Conservation (phyloP, 2,797 vertebrate genomes). For the Lophius americanus region DNA sequence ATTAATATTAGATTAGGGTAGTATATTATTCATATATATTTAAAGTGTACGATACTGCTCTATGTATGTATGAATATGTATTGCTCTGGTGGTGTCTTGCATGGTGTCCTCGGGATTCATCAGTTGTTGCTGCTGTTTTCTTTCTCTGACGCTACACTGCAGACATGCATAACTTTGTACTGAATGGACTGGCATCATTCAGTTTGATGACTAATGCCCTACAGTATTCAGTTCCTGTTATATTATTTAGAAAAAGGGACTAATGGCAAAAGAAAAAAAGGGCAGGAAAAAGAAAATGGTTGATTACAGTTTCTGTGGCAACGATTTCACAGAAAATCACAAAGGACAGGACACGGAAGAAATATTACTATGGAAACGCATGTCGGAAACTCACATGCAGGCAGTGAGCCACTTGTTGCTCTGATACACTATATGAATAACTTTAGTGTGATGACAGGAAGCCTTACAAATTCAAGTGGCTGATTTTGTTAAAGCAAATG, state of each 20-base stretch:
- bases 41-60: no score
- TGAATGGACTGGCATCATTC: slow-evolving; percentile 31
- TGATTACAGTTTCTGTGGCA: slow-evolving; percentile 59
- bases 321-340: slow-evolving; percentile 56
- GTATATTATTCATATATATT: no score
- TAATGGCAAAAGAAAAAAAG: slow-evolving; percentile 35
- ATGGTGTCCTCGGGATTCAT: not conserved
- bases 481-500: no score
- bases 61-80: no score
- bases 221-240: slow-evolving; percentile 53
- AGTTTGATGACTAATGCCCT: slow-evolving; percentile 62
- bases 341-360: slow-evolving; percentile 51
- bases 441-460: no score
- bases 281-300: slow-evolving; percentile 42
- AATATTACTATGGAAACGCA: slow-evolving; percentile 70
- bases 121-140: slow-evolving; percentile 13
- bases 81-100: no score
- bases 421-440: no score
- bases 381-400: slow-evolving; percentile 22
- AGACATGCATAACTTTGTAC: slow-evolving; percentile 39
- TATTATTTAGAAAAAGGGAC: slow-evolving; percentile 60
- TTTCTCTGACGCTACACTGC: slow-evolving; percentile 32
- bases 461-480: no score
- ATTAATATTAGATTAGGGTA: no score
- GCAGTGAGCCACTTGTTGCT: not conserved